Evolutionary conservation across 2,113 vertebrate genomes (phyloP), one percentile per base, ranked within the genome.

Genomic region (Chitala chitala): DNA sequence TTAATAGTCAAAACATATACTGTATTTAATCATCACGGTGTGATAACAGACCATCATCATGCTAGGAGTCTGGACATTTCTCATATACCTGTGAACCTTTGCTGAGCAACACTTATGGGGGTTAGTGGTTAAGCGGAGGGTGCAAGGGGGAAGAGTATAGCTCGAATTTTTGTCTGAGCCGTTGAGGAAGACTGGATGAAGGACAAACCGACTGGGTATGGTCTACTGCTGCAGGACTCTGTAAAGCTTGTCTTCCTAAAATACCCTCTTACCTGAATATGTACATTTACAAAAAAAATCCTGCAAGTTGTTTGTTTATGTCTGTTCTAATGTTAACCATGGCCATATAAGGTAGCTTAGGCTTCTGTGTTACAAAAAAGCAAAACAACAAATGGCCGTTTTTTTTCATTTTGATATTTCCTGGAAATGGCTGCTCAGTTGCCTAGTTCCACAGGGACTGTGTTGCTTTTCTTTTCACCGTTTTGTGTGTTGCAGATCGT

Each of bases 231-330:
- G 92, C 92, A 94, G 91, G 92, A 91, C 93, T 93, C 92, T 92
- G 92, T 94, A 93, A 96, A 94, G 94, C 93, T 94, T 80, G 95
- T 96, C 96, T 98, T 99, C 96, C 95, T 96, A 87, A 92, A 89
- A 91, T 89, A 85, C 91, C 92, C 91, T 89, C 88, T 86, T 86
- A 86, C 81, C 85, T 79, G 76, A 89, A 85, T 84, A 82, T 89
- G 83, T 86, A 87, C 58, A 89, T 86, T 63, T 86, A 79, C 74
- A 86, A 78, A 86, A 66, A 86, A 69, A n/a, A 79, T 81, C 77
- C 72, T 79, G 74, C 80, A 76, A 75, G 79, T 85, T 80, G 80
- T 85, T 84, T 78, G 65, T 79, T 79, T 75, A 68, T 46, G 76
- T 85, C 76, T 82, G 82, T 83, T 76, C 78, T 66, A 64, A 79